Conservation (phyloP, 2,888 invertebrate species). For the Papilio protenor region DNA sequence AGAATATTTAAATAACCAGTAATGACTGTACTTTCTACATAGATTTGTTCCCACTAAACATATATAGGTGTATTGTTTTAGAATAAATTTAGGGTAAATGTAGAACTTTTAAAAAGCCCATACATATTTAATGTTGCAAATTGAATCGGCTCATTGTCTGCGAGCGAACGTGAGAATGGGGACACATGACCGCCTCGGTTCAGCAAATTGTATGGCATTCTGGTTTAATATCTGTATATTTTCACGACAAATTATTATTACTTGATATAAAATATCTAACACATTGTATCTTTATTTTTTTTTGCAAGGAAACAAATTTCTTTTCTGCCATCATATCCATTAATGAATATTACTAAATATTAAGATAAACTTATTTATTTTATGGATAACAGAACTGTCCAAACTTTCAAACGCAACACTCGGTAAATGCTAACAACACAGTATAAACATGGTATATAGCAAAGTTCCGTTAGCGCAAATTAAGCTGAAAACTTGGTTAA, state of each 20-base stretch:
- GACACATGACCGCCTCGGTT: background rate
- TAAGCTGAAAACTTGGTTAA: conserved; percentile 15
- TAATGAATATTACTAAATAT: no score
- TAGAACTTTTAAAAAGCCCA: conserved; percentile 12
- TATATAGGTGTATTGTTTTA: background rate
- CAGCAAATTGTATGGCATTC: background rate
- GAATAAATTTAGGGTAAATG: conserved; percentile 4
- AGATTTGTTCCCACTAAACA: background rate
- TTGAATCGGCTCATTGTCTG: conserved; percentile 14
- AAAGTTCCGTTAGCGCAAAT: background rate
- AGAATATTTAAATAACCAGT: background rate
- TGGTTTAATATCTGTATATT: conserved; percentile 9
- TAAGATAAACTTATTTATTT: background rate
- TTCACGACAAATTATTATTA: background rate
- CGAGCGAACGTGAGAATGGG: conserved; percentile 4
- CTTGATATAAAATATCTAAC: background rate
- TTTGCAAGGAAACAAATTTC: background rate
- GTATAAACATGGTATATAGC: conserved; percentile 14
- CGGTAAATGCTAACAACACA: background rate
- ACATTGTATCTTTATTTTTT: background rate
- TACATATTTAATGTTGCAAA: conserved; percentile 17
- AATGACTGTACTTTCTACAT: background rate
- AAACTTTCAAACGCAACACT: background rate
- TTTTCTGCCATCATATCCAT: no score
- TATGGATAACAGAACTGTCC: background rate